Evolutionary conservation across 2,113 vertebrate species (phyloP), one percentile per base, ranked within the genome.

Genomic region (Sminthopsis crassicaudata): DNA sequence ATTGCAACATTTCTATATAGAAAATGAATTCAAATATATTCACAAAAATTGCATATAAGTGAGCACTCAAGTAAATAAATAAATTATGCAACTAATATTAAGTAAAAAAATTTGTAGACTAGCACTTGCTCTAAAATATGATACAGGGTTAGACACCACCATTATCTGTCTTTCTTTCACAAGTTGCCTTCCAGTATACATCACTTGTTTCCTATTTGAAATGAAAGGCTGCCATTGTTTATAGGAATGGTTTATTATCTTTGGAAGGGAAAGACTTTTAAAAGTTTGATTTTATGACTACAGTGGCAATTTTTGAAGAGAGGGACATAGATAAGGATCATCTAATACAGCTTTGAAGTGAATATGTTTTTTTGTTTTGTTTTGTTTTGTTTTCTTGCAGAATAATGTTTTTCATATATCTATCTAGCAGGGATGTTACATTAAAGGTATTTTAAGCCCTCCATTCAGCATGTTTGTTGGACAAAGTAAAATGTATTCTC

Each of bases 401-500:
- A 91, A 89, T 93, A 84, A 97, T 95, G 48, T 98, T 97, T 98
- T 97, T 98, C 93, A 16, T 53, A 53, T 96, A 96, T 97, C 53
- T 50, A 8, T 94, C 97, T 88, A 98, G 92, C 90, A 30, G 97
- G 97, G 98, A 98, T 26, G 98, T 97, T 93, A 42, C 5, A 96
- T 94, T 97, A 97, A 98, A 98, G 98, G 98, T 98, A 99, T 98
- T 98, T 98, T 95, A 96, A 98, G 98, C 96, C 96, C 97, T 98
- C 91, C n/a, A 16, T 97, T 98, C 94, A 97, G 89, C 57, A 93
- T 92, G 97, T 94, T 96, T 97, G 97, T 98, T 51, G 91, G 97
- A 97, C 98, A 97, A 97, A 97, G 98, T 97, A 97, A 98, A 97
- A 94, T 93, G 95, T 89, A 91, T 94, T 98, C 97, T 90, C 96